Base-by-base conservation (phyloP, 1,140 invertebrate species). In the Drosophila grimshawi region DNA sequence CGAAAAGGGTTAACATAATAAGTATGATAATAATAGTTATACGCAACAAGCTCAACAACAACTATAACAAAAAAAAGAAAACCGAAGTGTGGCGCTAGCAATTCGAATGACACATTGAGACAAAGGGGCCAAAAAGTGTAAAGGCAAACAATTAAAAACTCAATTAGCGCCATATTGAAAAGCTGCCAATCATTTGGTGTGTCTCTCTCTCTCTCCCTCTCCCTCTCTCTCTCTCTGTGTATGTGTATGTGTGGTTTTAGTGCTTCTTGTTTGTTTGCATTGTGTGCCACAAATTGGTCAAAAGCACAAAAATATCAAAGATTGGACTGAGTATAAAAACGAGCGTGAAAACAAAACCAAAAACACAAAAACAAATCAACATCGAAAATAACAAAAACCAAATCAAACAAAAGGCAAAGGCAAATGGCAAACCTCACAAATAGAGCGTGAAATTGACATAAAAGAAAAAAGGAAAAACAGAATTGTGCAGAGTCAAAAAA, bases 231-330 rank as follows among this genome's bases (percentile, higher is more conserved):
- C 11, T n/a, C 10, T 64, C 35, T 49, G 6, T 61, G 59, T 64
- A 43, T 55, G 30, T 41, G 30, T 65, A 35, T 56, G 48, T 56
- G 48, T 65, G 64, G 64, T 66, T 45, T 49, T 62, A 69, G 52
- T 72, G 76, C 56, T 63, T 76, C 56, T 63, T 80, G 79, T 76
- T 88, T 86, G 82, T 83, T 88, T 82, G 72, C 80, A 86, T 86
- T 88, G 83, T 80, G 80, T 68, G 83, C 83, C 83, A 85, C 83
- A 86, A 86, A 86, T 86, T 88, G 83, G 83, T 88, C 83, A 88
- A 89, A 89, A 88, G 83, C 89, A 89, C 83, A 88, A 89, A 88
- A 86, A 86, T 86, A 86, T 88, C 82, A 88, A 86, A 86, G 79
- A 88, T 77, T 80, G 73, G 41, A 55, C 49, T 7, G 53, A 59